Evolutionary conservation across 2,113 vertebrate genomes (phyloP).

Genomic region (Gambusia affinis): DNA sequence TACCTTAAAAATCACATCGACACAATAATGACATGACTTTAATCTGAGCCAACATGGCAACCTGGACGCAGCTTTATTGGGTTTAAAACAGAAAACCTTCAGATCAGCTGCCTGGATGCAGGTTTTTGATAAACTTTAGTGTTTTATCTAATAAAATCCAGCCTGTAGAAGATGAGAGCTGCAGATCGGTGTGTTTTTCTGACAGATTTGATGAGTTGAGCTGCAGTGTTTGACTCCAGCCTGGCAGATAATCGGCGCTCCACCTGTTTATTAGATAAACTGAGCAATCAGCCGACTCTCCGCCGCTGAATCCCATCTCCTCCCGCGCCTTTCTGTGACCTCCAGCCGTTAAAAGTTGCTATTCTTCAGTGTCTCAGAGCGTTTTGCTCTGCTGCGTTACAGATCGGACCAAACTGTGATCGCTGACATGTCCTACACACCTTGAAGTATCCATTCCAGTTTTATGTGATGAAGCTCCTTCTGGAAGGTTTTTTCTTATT

Average conservation of each 20-base stretch:
- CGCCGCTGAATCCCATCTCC: constrained; percentile 33
- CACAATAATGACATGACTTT: too few relatives aligned
- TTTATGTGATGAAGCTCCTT: background rate
- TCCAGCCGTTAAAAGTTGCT: constrained; percentile 11
- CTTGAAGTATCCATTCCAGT: background rate
- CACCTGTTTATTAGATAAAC: constrained; percentile 57
- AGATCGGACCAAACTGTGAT: constrained; percentile 13
- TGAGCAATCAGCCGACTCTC: constrained; percentile 37
- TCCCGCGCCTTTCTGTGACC: constrained; percentile 32
- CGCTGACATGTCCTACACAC: constrained; percentile 8
- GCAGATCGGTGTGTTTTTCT: constrained; percentile 23
- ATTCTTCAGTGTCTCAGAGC: background rate
- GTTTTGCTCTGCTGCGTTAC: constrained; percentile 2
- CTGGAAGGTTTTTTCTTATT: background rate
- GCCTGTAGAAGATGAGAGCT: background rate
- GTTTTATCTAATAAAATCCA: background rate
- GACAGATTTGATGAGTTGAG: background rate
- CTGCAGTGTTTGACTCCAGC: constrained; percentile 7
- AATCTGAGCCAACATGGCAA: too few relatives aligned
- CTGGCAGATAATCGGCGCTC: constrained; percentile 16
- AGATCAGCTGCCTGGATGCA: background rate
- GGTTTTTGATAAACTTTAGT: background rate
- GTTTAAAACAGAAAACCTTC: background rate
- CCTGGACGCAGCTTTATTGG: too few relatives aligned
- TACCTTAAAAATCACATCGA: too few relatives aligned